Evolutionary conservation across 2,888 invertebrate genomes (phyloP), one percentile per base, ranked within the genome.

Genomic region (Ectropis crepuscularia): DNA sequence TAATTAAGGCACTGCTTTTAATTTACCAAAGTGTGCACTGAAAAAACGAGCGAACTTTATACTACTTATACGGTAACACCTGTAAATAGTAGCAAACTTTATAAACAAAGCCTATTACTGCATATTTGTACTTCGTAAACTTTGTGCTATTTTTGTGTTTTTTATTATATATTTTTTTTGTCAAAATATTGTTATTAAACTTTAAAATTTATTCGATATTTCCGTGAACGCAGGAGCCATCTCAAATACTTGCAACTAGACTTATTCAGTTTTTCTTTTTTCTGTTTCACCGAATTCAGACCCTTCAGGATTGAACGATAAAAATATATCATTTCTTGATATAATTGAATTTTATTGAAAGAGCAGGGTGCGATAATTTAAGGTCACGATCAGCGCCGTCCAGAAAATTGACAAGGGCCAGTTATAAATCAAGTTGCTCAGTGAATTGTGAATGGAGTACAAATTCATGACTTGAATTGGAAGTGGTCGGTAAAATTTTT

Each of bases 271-370:
- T 55, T 38, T 43, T 54, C 45, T 55, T 54, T 43, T 48, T 54
- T 48, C 42, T 12, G 50, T 49, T 59, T 45, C 53, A 60, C 38
- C 39, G 57, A 61, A 61, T 46, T 45, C 47, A 43, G 48, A 53
- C 49, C 53, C 48, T 49, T 41, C 37, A 57, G 57, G 51, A 62
- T 60, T 49, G 63, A 53, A 60, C 63, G 65, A 67, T 68, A 67
- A 65, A 70, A 67, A 62, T 69, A 67, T 66, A 62, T 65, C 61
- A 63, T 64, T 62, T 47, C 60, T 59, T 51, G 62, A 55, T 58
- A 64, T 69, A 67, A 70, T 67, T 72, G 69, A 72, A 67, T 72
- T 69, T 70, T 67, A 72, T 70, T 72, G 70, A 70, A 72, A 62
- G 65, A 71, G 62, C 61, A 45, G 63, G 67, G 48, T 61, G 63